Evolutionary conservation across 2,888 invertebrate genomes (phyloP), one percentile per base, ranked within the genome.

Genomic region (Agriopis leucophaearia): DNA sequence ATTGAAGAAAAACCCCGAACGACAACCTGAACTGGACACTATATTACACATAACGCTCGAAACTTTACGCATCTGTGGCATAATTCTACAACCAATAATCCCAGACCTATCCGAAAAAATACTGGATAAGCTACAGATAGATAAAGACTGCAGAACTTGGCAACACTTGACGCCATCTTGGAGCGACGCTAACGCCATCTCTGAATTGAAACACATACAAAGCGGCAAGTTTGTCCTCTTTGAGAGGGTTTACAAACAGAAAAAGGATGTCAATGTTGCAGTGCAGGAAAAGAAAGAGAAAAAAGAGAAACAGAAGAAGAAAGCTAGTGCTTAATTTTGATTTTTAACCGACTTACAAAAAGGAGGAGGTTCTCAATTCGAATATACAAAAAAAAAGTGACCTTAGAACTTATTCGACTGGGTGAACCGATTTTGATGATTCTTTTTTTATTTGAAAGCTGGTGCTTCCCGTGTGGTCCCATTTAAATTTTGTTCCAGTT

Each of bases 21-120:
- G 92, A 27, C 94, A 95, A 57, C 91, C 95, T 51, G 94, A 96
- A 78, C 88, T 98, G 1, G 95, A 96, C 80, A 95, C 96, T 15
- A 95, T 98, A 58, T 94, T 99, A 65, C 97, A 97, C 82, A 88
- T 99, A 52, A 96, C 97, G 27, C 94, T 99, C 92, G 99, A 99
- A 90, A 96, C 97, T 0, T 88, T 98, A 51, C 95, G 99, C 76
- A 95, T 98, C 66, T 84, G 83, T 47, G 86, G 73, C 0, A 96
- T 99, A 69, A 95, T 98, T 47, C 89, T 99, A 36, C 96, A 97
- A 79, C 99, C 99, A 0, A 95, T 99, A 27, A 95, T 98, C 64
- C 99, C 99, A 6, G 94, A 94, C 60, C 87, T 98, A 77, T 90
- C 96, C 1, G 85, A 89, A 16, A 95, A 94, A 72, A 88, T 99